Conservation (phyloP, 2,113 vertebrate genomes). For the Lophius piscatorius region DNA sequence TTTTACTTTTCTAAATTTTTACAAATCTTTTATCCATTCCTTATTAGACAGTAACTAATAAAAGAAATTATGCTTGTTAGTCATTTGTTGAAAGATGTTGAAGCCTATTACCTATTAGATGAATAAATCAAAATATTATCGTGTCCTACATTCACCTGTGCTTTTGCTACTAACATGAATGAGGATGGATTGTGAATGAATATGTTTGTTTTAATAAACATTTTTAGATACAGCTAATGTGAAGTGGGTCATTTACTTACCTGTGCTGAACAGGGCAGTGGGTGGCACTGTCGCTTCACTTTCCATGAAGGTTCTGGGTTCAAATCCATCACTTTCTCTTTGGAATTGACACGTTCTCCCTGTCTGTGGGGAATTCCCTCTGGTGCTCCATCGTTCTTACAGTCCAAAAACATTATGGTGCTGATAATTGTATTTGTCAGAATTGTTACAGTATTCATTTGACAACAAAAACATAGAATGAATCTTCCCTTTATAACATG, state of each 20-base stretch:
- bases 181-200: conserved; percentile 8
- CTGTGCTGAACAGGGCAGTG: too few species aligned
- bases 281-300: too few species aligned
- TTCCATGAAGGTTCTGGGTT: too few species aligned
- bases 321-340: too few species aligned
- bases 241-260: not conserved
- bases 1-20: conserved; percentile 20
- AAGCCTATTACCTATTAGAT: not conserved
- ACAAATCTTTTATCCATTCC: not conserved
- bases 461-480: too few species aligned
- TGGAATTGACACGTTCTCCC: too few species aligned
- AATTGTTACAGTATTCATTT: too few species aligned
- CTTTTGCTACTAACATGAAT: conserved; percentile 1
- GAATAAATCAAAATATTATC: conserved; percentile 1
- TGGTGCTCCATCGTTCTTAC: too few species aligned
- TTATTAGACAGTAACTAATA: not conserved
- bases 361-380: too few species aligned
- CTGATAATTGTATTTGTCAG: too few species aligned
- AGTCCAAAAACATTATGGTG: too few species aligned
- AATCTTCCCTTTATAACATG: too few species aligned
- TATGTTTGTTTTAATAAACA: conserved; percentile 48
- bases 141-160: conserved; percentile 9
- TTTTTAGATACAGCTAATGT: conserved; percentile 19
- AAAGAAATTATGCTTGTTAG: not conserved
- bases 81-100: not conserved